Conservation (phyloP, 2,888 invertebrate species). For the Calameuta pallipes region DNA sequence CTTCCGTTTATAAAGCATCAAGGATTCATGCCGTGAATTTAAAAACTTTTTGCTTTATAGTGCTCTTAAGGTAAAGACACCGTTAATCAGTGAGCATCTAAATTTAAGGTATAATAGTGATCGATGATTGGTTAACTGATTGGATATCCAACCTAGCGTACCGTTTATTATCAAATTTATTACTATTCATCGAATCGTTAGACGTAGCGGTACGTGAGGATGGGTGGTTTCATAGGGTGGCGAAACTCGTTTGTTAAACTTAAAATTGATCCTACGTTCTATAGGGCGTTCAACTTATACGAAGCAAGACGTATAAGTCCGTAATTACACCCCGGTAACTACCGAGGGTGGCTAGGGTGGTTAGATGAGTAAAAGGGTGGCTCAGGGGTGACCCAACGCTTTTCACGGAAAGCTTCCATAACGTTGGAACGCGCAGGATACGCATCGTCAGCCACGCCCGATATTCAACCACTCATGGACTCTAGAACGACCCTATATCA, state of each 20-base stretch:
- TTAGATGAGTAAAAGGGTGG: slow-evolving; percentile 19
- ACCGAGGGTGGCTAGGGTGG: slow-evolving; percentile 20
- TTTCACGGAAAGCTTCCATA: background rate
- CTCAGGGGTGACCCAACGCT: background rate
- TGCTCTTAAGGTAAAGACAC: too few species aligned
- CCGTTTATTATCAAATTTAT: slow-evolving; percentile 13
- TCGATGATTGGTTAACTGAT: too few species aligned
- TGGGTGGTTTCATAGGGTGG: slow-evolving; percentile 4
- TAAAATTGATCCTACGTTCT: slow-evolving; percentile 54
- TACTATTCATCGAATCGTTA: slow-evolving; percentile 18
- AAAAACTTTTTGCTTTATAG: too few species aligned
- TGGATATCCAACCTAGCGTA: background rate
- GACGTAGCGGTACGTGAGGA: background rate
- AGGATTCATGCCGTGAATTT: too few species aligned
- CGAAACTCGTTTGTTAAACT: slow-evolving; percentile 55
- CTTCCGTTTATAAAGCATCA: too few species aligned
- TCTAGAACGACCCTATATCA: background rate
- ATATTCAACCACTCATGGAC: background rate
- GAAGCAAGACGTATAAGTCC: slow-evolving; percentile 30
- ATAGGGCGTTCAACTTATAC: slow-evolving; percentile 24
- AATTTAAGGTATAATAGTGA: too few species aligned
- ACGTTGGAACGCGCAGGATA: background rate
- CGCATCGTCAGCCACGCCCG: background rate
- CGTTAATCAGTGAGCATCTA: too few species aligned
- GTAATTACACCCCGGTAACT: slow-evolving; percentile 31